Conservation (phyloP, 2,888 invertebrate genomes). For the Protophormia terraenovae region DNA sequence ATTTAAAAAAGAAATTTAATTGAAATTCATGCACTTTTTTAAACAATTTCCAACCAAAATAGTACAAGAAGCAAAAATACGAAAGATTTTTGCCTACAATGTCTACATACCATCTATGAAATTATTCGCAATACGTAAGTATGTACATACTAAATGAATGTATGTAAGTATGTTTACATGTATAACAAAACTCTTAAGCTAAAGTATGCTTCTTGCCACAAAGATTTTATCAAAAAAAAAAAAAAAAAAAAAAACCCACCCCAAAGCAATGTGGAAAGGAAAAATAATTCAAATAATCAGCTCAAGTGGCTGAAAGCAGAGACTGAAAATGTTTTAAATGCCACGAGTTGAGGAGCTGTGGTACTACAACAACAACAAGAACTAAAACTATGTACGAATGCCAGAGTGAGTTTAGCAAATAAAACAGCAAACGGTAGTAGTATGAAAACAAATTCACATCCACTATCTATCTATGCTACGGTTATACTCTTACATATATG, state of each 20-base stretch:
- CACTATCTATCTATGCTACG: background rate
- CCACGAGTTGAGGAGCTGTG: slow-evolving; percentile 56
- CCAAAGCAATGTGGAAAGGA: slow-evolving; percentile 65
- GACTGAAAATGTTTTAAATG: slow-evolving; percentile 68
- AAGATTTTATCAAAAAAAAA: slow-evolving; percentile 47
- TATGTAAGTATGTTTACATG: too few species aligned
- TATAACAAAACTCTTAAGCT: slow-evolving; percentile 60
- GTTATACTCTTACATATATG: background rate
- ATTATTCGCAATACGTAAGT: slow-evolving; percentile 24
- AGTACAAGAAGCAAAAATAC: slow-evolving; percentile 10
- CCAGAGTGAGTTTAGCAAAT: slow-evolving; percentile 31
- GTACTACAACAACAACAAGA: slow-evolving; percentile 4
- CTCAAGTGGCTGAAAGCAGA: slow-evolving; percentile 68
- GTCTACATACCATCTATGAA: slow-evolving; percentile 54
- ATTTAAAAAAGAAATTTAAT: slow-evolving; percentile 60
- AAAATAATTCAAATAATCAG: slow-evolving; percentile 69
- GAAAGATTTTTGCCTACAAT: slow-evolving; percentile 65
- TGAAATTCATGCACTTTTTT: slow-evolving; percentile 63
- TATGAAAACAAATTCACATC: background rate
- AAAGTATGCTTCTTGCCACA: slow-evolving; percentile 66
- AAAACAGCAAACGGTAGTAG: slow-evolving; percentile 32
- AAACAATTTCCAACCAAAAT: slow-evolving; percentile 55
- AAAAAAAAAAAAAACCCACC: slow-evolving; percentile 49
- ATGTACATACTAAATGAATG: too few species aligned
- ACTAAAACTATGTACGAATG: background rate